A percentile compares a stretch with the other conserved stretches of the same genome.
These are phyloP conservation scores for Piaya cayana DNA, from an alignment of 2,113 vertebrate genomes.

Conservation along the genomic window DNA sequence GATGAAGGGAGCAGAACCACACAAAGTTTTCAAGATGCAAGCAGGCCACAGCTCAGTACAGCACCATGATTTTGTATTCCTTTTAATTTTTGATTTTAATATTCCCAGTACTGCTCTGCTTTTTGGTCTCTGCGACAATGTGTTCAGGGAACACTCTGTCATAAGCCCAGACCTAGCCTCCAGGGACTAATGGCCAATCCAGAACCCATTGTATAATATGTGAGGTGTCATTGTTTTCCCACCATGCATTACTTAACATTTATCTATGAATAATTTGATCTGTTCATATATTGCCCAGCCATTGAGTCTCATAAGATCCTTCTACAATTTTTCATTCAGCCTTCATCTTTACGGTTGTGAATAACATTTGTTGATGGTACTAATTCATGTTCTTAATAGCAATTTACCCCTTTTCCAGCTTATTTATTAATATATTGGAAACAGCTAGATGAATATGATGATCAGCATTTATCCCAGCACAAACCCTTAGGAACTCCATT, in stretches of 20 bases:
- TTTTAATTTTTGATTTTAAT: background rate
- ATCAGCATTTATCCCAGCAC: background rate
- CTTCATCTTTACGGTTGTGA: slow-evolving; percentile 17
- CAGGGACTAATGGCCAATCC: background rate
- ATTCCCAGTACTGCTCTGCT: background rate
- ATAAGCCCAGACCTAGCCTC: background rate
- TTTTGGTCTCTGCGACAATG: background rate
- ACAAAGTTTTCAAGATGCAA: background rate
- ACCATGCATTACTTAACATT: background rate
- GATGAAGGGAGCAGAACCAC: background rate
- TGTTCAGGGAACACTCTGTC: background rate
- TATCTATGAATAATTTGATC: background rate
- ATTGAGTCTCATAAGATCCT: background rate
- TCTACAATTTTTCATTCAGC: background rate
- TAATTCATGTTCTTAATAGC: slow-evolving; percentile 10
- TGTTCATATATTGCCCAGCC: background rate
- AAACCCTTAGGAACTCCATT: background rate
- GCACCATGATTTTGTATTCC: background rate
- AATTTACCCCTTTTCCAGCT: background rate
- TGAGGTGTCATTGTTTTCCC: background rate
- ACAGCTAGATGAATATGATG: slow-evolving; percentile 13
- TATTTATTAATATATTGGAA: slow-evolving; percentile 23
- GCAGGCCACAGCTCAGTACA: background rate
- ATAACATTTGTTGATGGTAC: slow-evolving; percentile 7
- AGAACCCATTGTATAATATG: background rate